Conservation (phyloP, 2,113 vertebrate species). For the Leucopsar rothschildi region DNA sequence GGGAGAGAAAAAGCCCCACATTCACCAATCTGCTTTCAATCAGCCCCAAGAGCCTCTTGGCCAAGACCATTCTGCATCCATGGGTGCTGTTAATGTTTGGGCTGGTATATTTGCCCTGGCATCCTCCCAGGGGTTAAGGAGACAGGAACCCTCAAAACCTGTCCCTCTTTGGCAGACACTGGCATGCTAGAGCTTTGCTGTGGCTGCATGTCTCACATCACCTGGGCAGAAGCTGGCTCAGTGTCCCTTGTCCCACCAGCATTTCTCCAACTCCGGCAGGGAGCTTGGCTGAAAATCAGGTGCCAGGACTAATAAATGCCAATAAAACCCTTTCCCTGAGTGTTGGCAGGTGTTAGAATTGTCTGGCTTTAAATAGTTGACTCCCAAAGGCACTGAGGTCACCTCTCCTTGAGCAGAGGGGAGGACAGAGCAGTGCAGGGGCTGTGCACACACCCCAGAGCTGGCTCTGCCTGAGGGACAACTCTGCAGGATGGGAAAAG, state of each 20-base stretch:
- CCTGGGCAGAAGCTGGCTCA: not conserved
- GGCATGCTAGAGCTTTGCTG: not conserved
- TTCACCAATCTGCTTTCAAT: not conserved
- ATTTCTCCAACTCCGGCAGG: not conserved
- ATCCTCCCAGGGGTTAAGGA: not conserved
- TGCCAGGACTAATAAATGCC: not conserved
- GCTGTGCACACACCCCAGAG: not conserved
- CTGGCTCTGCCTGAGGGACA: fast-evolving
- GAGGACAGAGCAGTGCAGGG: not conserved
- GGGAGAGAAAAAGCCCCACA: not conserved
- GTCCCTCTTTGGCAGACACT: not conserved
- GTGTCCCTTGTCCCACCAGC: not conserved
- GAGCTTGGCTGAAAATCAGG: not conserved
- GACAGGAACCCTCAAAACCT: not conserved
- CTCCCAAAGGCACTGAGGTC: not conserved
- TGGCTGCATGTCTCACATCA: fast-evolving
- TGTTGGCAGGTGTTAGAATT: not conserved
- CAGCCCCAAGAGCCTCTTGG: not conserved
- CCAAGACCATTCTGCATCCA: not conserved
- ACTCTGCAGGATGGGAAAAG: not conserved
- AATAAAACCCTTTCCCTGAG: not conserved
- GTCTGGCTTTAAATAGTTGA: not conserved
- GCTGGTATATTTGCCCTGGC: not conserved
- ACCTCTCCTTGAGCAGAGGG: not conserved
- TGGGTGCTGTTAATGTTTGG: fast-evolving